phyloP scores from a whole-genome alignment of 2,888 invertebrate genomes.

The Hirtodrosophila duncani region DNA sequence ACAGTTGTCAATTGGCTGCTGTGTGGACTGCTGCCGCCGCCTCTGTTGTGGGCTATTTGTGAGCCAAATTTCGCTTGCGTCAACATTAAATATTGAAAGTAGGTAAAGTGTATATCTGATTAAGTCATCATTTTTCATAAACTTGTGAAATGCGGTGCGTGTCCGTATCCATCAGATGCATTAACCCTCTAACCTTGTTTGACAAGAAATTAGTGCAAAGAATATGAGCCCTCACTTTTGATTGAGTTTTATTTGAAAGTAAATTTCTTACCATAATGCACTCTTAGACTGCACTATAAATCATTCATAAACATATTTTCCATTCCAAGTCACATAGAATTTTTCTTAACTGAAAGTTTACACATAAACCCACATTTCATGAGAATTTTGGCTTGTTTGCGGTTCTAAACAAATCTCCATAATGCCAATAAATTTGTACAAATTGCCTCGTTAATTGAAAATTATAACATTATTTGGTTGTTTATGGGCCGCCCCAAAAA shows the following conservation, averaged over 20 bases:
- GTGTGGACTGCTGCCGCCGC: conserved; percentile 11
- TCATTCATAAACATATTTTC: too few relatives aligned
- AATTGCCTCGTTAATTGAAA: conserved; percentile 18
- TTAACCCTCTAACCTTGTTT: too few relatives aligned
- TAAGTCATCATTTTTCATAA: conserved; percentile 51
- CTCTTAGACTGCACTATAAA: too few relatives aligned
- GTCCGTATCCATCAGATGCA: conserved; percentile 9
- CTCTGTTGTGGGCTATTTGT: conserved; percentile 5
- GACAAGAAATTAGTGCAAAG: too few relatives aligned
- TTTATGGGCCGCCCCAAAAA: too few relatives aligned
- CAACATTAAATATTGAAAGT: conserved; percentile 54
- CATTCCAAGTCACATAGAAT: too few relatives aligned
- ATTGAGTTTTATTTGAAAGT: too few relatives aligned
- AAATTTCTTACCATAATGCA: too few relatives aligned
- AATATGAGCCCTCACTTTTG: too few relatives aligned
- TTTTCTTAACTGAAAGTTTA: too few relatives aligned
- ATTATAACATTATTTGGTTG: conserved; percentile 13
- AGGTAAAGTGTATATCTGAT: conserved; percentile 45
- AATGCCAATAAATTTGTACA: conserved; percentile 16
- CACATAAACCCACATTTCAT: conserved; percentile 2
- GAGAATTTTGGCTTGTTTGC: conserved; percentile 11
- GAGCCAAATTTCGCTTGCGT: conserved; percentile 38
- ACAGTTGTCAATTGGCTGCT: conserved; percentile 62
- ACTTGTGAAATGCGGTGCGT: conserved; percentile 13
- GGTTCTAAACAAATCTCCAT: conserved; percentile 17